phyloP scores from a whole-genome alignment of 1,140 invertebrate genomes.

The Eufriesea mexicana region DNA sequence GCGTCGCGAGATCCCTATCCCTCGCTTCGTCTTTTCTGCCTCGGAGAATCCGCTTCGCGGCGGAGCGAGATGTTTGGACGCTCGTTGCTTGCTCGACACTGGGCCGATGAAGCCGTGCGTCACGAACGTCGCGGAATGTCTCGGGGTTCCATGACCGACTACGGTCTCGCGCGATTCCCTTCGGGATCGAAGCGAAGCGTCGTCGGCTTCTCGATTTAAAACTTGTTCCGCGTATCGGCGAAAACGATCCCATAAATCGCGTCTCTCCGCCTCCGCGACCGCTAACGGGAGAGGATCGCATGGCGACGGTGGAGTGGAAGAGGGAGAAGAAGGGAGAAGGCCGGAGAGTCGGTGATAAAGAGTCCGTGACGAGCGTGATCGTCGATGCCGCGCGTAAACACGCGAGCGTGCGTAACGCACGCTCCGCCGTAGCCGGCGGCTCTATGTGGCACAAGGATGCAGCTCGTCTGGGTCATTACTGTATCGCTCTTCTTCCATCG shows the following conservation, averaged over 20 bases:
- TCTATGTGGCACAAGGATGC: slow-evolving; percentile 67
- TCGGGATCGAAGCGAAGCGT: background rate
- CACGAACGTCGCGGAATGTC: too few relatives aligned
- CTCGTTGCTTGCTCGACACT: too few relatives aligned
- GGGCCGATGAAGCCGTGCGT: too few relatives aligned
- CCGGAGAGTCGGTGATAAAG: slow-evolving; percentile 17
- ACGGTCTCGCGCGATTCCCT: too few relatives aligned
- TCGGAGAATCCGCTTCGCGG: background rate
- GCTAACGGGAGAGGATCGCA: background rate
- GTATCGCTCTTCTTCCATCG: slow-evolving; percentile 50
- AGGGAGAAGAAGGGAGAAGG: background rate
- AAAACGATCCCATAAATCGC: background rate
- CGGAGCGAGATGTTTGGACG: background rate
- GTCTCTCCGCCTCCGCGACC: too few relatives aligned
- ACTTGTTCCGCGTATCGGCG: background rate
- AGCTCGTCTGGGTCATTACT: slow-evolving; percentile 69
- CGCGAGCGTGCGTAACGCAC: slow-evolving; percentile 5
- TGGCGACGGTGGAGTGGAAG: too few relatives aligned
- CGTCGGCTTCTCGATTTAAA: background rate
- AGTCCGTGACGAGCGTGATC: slow-evolving; percentile 31
- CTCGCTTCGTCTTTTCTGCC: background rate
- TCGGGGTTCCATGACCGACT: too few relatives aligned
- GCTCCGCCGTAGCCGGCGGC: slow-evolving; percentile 16
- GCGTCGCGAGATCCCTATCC: too few relatives aligned
- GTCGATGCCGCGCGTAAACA: slow-evolving; percentile 1